Evolutionary conservation across 2,888 invertebrate genomes (phyloP).

Genomic region (Hemicrepidius hirtus): DNA sequence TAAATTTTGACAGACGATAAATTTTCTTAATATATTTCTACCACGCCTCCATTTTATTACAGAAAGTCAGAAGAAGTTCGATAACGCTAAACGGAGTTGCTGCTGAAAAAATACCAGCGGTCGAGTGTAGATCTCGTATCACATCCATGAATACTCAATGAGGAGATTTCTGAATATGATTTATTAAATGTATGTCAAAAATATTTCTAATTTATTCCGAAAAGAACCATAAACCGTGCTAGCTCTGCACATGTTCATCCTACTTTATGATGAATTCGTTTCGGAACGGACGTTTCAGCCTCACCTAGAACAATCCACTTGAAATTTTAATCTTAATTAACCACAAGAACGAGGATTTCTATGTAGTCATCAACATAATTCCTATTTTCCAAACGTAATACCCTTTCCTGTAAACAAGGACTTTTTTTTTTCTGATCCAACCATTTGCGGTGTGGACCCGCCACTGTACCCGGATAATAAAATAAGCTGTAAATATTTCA

Average conservation of each 20-base stretch:
- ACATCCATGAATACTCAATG: constrained; percentile 63
- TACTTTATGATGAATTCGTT: constrained; percentile 38
- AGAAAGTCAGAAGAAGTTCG: constrained; percentile 50
- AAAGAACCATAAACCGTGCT: constrained; percentile 48
- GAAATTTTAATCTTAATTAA: background rate
- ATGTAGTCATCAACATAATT: too few species aligned
- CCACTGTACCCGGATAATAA: too few species aligned
- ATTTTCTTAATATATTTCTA: constrained; percentile 61
- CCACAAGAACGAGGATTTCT: too few species aligned
- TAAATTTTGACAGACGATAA: constrained; percentile 61
- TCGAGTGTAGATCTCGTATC: constrained; percentile 60
- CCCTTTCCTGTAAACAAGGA: too few species aligned
- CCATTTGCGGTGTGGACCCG: too few species aligned
- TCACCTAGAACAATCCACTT: background rate
- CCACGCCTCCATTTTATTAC: constrained; percentile 61
- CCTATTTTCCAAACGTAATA: too few species aligned
- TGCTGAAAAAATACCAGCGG: constrained; percentile 44
- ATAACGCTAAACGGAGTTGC: constrained; percentile 20
- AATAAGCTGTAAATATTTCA: too few species aligned
- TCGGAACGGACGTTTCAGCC: background rate
- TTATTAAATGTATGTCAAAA: constrained; percentile 58
- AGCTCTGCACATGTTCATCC: constrained; percentile 38
- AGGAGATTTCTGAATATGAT: constrained; percentile 60
- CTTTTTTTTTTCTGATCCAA: too few species aligned
- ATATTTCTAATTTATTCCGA: constrained; percentile 58